These are phyloP conservation scores for Gallinago undulata DNA, from an alignment of 2,113 vertebrate genomes.

Conservation along the genomic window DNA sequence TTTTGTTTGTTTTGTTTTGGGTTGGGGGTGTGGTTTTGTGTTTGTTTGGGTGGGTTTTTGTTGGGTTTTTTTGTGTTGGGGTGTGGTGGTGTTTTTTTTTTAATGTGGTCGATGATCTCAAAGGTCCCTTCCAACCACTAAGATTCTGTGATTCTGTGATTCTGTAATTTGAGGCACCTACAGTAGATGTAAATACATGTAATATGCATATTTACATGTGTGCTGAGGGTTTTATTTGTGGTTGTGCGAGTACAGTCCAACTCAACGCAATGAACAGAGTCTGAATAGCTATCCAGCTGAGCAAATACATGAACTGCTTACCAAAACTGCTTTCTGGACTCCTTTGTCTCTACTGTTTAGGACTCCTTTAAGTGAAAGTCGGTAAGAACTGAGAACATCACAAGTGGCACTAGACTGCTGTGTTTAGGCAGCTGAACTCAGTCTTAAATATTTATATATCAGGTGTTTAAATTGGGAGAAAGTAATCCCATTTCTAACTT, in stretches of 20 bases:
- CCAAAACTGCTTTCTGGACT: neutral
- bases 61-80: no score
- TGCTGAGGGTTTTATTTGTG: neutral
- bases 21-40: no score
- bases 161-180: neutral
- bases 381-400: neutral
- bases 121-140: no score
- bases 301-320: neutral
- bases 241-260: neutral
- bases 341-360: no score
- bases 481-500: neutral
- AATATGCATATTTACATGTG: neutral
- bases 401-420: neutral
- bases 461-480: neutral
- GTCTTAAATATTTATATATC: neutral
- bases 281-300: neutral
- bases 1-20: no score
- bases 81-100: no score
- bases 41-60: no score
- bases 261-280: neutral
- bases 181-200: neutral
- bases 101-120: no score
- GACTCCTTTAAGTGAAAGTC: neutral
- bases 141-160: no score
- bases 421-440: neutral